phyloP scores from a whole-genome alignment of 2,888 invertebrate genomes.

The Eupeodes luniger region DNA sequence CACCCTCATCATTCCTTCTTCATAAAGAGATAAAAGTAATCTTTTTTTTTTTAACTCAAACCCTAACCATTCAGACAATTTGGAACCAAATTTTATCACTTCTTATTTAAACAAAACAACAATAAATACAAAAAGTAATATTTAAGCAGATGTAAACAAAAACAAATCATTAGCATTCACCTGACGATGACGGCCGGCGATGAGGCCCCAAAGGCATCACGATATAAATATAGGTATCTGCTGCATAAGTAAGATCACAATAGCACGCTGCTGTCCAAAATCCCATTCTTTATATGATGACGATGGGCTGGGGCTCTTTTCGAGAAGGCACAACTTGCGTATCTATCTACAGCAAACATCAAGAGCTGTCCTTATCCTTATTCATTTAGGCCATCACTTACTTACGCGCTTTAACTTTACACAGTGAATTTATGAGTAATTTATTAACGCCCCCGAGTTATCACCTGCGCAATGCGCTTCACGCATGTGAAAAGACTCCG shows the following conservation, averaged over 20 bases:
- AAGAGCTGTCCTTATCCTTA: slow-evolving; percentile 56
- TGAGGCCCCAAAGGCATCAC: slow-evolving; percentile 51
- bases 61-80: slow-evolving; percentile 38
- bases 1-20: slow-evolving; percentile 7
- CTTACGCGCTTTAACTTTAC: slow-evolving; percentile 68
- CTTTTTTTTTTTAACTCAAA: background rate
- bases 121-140: slow-evolving; percentile 9
- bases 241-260: slow-evolving; percentile 64
- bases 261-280: slow-evolving; percentile 54
- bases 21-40: background rate
- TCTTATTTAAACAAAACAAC: slow-evolving; percentile 9
- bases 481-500: slow-evolving; percentile 65
- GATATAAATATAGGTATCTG: slow-evolving; percentile 46
- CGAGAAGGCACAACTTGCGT: slow-evolving; percentile 63
- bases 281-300: slow-evolving; percentile 55
- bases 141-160: slow-evolving; percentile 76
- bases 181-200: slow-evolving; percentile 43
- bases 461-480: slow-evolving; percentile 67
- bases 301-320: background rate
- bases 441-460: slow-evolving; percentile 77
- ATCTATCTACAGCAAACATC: slow-evolving; percentile 5
- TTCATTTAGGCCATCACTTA: slow-evolving; percentile 60
- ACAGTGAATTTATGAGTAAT: slow-evolving; percentile 74
- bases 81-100: slow-evolving; percentile 49
- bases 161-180: slow-evolving; percentile 76